Percentiles rank a stretch among this genome's conserved stretches.
These are phyloP conservation scores for Seira ritae DNA, from an alignment of 2,888 invertebrate genomes.

Conservation along the genomic window DNA sequence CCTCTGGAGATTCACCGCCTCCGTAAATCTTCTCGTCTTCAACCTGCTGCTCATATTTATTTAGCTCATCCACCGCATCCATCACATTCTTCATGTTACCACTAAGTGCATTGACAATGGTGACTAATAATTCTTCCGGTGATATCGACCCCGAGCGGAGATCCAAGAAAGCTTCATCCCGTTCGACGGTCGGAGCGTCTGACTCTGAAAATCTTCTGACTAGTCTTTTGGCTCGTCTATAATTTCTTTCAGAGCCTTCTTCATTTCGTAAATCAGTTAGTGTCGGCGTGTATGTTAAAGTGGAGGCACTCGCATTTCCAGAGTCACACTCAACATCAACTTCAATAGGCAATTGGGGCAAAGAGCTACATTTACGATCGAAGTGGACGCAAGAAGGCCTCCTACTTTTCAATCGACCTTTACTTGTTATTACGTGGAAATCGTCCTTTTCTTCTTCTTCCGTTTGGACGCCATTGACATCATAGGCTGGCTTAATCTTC, in stretches of 20 bases:
- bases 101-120: conserved; percentile 87
- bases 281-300: conserved; percentile 75
- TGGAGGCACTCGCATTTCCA: conserved; percentile 64
- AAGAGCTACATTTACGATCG: conserved; percentile 57
- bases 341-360: conserved; percentile 77
- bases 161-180: conserved; percentile 84
- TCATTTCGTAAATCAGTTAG: conserved; percentile 63
- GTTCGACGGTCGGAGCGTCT: conserved; percentile 86
- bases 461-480: conserved; percentile 40
- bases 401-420: conserved; percentile 25
- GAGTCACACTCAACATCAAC: not conserved
- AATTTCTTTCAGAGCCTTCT: not conserved
- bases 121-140: conserved; percentile 85
- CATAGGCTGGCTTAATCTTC: conserved; percentile 81
- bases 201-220: conserved; percentile 80
- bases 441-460: conserved; percentile 29
- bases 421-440: not conserved
- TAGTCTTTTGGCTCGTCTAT: not conserved
- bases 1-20: conserved; percentile 25
- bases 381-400: conserved; percentile 51
- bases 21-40: conserved; percentile 30
- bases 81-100: conserved; percentile 68
- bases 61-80: conserved; percentile 70
- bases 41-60: conserved; percentile 61
- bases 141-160: conserved; percentile 79